Conservation (phyloP, 1,140 invertebrate species). For the Euschistus heros region DNA sequence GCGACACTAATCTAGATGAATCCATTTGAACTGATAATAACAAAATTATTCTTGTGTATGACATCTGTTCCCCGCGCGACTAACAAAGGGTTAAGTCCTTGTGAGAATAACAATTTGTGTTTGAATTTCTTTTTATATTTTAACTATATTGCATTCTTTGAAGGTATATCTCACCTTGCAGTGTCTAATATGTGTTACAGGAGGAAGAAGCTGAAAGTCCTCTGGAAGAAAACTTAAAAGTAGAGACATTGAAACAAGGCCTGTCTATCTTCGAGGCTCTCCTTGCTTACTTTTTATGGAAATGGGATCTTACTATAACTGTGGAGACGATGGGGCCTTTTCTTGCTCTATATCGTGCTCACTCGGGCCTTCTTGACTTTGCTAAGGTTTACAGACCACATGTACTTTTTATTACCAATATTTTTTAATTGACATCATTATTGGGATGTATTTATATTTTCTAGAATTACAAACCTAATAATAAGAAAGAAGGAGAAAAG, state of each 20-base stretch:
- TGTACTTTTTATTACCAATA: background rate
- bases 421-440: background rate
- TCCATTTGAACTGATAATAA: no score
- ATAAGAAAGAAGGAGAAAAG: conserved; percentile 26
- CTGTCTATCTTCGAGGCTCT: conserved; percentile 28
- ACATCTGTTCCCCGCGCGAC: no score
- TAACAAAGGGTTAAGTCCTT: no score
- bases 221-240: conserved; percentile 11
- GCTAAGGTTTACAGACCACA: conserved; percentile 22
- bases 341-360: conserved; percentile 25
- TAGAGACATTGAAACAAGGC: conserved; percentile 27
- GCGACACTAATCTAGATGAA: no score
- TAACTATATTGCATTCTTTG: no score
- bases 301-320: conserved; percentile 21
- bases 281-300: conserved; percentile 28
- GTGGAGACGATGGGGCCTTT: conserved; percentile 23
- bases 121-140: no score
- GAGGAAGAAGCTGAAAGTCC: conserved; percentile 11
- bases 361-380: conserved; percentile 28
- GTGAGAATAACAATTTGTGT: no score
- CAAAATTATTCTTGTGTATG: no score
- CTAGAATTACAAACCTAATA: conserved; percentile 25
- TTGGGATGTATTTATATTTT: conserved; percentile 21
- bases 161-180: no score
- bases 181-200: background rate